Conservation (phyloP, 2,113 vertebrate species). For the Benitochromis conjunctus region DNA sequence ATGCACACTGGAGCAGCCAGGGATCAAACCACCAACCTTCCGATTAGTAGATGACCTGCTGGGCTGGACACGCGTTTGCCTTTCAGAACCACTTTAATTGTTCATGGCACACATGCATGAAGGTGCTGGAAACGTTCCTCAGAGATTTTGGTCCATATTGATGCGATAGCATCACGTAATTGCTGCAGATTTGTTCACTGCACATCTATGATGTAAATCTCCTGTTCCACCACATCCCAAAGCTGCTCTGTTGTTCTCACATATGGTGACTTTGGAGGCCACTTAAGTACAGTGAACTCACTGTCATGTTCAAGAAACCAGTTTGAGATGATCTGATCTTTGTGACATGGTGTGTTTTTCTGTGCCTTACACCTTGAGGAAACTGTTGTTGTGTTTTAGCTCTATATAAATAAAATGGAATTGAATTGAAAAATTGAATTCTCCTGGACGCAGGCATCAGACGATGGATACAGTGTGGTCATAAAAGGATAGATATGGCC, state of each 20-base stretch:
- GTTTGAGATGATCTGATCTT: neutral
- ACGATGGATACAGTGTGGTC: neutral
- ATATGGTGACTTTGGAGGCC: neutral
- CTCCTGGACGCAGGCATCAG: neutral
- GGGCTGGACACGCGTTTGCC: fast-evolving
- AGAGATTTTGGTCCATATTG: neutral
- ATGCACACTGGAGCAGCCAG: neutral
- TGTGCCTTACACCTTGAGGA: neutral
- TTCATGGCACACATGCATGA: neutral
- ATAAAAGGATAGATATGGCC: neutral
- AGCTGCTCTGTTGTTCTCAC: neutral
- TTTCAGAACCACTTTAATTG: neutral
- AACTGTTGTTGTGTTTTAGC: neutral
- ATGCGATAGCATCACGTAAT: neutral
- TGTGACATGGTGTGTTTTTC: neutral
- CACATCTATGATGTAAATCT: neutral
- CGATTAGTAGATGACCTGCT: neutral
- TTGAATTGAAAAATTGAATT: neutral
- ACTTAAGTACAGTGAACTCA: neutral
- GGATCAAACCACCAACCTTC: neutral
- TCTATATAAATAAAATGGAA: neutral
- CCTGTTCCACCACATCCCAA: neutral
- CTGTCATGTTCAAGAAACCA: neutral
- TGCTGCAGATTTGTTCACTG: neutral
- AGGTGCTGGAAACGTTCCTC: neutral